Conservation (phyloP, 1,140 invertebrate species). For the Bombus waltoni region DNA sequence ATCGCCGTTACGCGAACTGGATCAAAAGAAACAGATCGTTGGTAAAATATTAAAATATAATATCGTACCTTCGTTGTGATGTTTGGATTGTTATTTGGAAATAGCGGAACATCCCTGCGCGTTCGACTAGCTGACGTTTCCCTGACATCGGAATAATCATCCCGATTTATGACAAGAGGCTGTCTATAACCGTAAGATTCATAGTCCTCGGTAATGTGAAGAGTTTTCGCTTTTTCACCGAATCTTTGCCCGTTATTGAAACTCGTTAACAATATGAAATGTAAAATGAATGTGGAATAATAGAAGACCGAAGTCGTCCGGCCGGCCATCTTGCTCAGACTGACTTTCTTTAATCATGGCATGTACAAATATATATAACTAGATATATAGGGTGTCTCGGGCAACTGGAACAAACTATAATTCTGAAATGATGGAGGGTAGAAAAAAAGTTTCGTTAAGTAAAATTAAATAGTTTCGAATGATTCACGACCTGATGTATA, state of each 20-base stretch:
- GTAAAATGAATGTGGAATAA: constrained; percentile 68
- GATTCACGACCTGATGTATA: background rate
- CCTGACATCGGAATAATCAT: constrained; percentile 44
- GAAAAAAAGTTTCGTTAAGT: background rate
- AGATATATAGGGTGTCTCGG: background rate
- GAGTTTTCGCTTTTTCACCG: constrained; percentile 66
- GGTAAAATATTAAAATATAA: background rate
- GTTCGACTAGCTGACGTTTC: constrained; percentile 70
- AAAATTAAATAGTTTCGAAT: background rate
- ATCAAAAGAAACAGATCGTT: background rate
- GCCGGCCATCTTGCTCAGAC: constrained; percentile 80
- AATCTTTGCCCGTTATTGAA: constrained; percentile 69
- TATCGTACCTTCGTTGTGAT: constrained; percentile 73
- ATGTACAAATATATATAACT: constrained; percentile 32
- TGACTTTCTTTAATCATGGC: constrained; percentile 60
- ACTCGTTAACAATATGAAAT: constrained; percentile 70
- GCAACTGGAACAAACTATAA: background rate
- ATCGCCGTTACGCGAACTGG: background rate
- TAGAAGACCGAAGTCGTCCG: constrained; percentile 73
- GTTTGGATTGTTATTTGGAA: constrained; percentile 69
- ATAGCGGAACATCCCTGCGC: constrained; percentile 61
- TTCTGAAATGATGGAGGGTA: background rate
- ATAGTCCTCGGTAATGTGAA: constrained; percentile 62
- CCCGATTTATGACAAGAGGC: constrained; percentile 66
- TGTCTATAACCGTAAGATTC: constrained; percentile 32